Conservation (phyloP, 1,140 invertebrate genomes). For the Marisa cornuarietis region DNA sequence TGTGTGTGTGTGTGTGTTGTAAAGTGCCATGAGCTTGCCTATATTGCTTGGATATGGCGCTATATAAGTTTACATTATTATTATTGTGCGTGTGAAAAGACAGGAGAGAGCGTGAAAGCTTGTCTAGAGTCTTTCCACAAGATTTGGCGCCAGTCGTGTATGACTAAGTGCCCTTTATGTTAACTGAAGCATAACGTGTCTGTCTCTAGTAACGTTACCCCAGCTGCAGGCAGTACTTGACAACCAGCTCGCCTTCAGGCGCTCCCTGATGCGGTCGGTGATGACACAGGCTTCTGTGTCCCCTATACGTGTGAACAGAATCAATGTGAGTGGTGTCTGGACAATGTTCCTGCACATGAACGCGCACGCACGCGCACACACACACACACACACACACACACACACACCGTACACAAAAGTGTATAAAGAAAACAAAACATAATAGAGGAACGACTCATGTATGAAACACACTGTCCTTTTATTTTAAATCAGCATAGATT, state of each 20-base stretch:
- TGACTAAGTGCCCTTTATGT: no score
- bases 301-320: constrained; percentile 11
- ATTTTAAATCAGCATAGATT: no score
- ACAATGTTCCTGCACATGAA: no score
- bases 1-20: constrained; percentile 8
- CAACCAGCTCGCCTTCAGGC: constrained; percentile 15
- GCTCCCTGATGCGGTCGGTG: constrained; percentile 13
- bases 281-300: constrained; percentile 1
- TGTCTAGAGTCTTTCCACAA: not conserved
- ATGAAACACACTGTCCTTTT: no score
- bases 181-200: not conserved
- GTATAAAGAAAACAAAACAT: no score
- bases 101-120: not conserved
- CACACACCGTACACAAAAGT: no score
- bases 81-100: not conserved
- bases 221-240: not conserved
- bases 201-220: not conserved
- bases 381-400: no score
- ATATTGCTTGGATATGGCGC: no score
- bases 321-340: not conserved
- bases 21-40: not conserved
- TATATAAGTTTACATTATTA: not conserved
- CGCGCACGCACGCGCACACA: no score
- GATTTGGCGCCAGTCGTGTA: not conserved
- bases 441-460: no score